Conservation (phyloP, 2,113 vertebrate genomes). For the Zosterops lateralis region DNA sequence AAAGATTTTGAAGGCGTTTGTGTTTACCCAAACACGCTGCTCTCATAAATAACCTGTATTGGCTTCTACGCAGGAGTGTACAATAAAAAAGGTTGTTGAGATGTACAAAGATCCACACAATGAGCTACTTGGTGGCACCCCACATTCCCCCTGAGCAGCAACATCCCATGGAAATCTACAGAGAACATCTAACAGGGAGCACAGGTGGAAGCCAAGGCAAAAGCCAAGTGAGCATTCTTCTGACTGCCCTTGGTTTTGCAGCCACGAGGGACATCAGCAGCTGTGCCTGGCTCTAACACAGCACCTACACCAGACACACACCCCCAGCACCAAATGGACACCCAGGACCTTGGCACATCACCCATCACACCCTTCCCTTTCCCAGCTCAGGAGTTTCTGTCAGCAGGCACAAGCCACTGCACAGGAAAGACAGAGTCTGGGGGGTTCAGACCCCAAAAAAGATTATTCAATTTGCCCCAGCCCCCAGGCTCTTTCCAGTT, state of each 20-base stretch:
- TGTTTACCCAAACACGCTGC: background rate
- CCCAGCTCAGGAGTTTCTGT: background rate
- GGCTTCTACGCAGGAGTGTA: background rate
- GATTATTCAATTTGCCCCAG: background rate
- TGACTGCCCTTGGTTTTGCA: background rate
- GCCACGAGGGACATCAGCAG: background rate
- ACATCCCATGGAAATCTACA: background rate
- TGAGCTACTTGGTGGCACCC: background rate
- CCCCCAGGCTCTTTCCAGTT: background rate
- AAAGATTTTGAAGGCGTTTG: background rate
- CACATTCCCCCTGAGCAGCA: background rate
- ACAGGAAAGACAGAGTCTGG: background rate
- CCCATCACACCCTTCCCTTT: background rate
- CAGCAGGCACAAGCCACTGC: background rate
- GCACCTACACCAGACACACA: background rate
- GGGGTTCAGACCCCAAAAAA: background rate
- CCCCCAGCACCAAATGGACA: fast-evolving
- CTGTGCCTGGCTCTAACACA: background rate
- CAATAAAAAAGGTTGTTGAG: background rate
- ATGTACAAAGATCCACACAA: background rate
- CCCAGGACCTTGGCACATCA: background rate
- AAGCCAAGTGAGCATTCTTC: background rate
- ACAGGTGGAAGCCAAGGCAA: background rate
- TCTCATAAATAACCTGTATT: background rate
- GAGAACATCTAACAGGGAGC: background rate